Evolutionary conservation across 2,113 vertebrate species (phyloP), one percentile per base, ranked within the genome.

Genomic region (Vireo altiloquus): DNA sequence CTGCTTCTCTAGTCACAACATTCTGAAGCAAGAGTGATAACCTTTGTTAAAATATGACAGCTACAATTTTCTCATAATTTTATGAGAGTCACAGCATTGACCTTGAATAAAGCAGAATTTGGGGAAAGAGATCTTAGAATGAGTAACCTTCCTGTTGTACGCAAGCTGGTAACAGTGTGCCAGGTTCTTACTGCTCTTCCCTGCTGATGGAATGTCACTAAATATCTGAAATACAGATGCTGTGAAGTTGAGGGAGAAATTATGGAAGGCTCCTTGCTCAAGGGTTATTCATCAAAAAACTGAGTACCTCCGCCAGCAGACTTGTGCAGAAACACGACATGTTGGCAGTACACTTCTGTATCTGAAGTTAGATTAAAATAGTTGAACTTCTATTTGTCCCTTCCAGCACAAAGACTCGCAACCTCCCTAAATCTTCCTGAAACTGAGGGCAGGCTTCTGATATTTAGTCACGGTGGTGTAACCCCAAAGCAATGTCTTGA

Each of bases 161-260:
- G 47, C 25, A 56, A 75, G 56, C 50, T 91, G 39, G 59, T 81
- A 61, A 77, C 33, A 81, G 71, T 47, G 16, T 61, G 76, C 71
- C 64, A 66, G 70, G 35, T 54, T 74, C 39, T 59, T 8, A 39
- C 19, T 59, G 54, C 16, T 93, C 16, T 66, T 85, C 31, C 59
- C n/a, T 31, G 39, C 68, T 70, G 80, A 47, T 6, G 3, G 24
- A 0, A 1, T 10, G 0, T 65, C 3, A 2, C 30, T 68, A 2
- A 27, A 39, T 2, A 4, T 54, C 31, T 66, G 35, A 49, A 33
- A 81, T 1, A 50, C 42, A 77, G n/a, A 68, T 71, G 63, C 76
- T 60, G 25, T 66, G 68, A 83, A 90, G 64, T 35, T 80, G 60
- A 81, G 25, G 33, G 27, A 90, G 39, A 78, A 86, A 83, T 56